phyloP scores from a whole-genome alignment of 2,888 invertebrate species.

The Torymus auratus region DNA sequence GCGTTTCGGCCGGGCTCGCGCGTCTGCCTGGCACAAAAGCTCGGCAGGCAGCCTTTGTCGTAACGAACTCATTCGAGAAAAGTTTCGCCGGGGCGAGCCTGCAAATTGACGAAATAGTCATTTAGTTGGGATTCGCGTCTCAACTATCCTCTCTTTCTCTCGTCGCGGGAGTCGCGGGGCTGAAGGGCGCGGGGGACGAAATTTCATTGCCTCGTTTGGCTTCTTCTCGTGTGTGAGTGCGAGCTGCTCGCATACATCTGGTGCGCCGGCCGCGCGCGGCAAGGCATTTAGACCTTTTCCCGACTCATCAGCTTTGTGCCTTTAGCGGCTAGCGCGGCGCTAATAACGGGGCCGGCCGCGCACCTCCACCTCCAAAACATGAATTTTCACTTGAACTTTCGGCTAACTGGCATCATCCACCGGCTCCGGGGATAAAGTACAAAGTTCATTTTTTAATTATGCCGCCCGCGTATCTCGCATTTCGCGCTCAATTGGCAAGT shows the following conservation, averaged over 20 bases:
- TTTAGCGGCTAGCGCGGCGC: slow-evolving; percentile 66
- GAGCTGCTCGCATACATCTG: slow-evolving; percentile 48
- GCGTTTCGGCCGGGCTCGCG: not conserved
- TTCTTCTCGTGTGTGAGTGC: slow-evolving; percentile 63
- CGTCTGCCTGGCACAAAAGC: not conserved
- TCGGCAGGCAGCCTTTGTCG: not conserved
- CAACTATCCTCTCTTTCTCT: slow-evolving; percentile 35
- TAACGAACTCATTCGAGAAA: slow-evolving; percentile 40
- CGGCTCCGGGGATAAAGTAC: slow-evolving; percentile 68
- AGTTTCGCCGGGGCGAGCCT: slow-evolving; percentile 20
- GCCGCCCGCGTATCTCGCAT: slow-evolving; percentile 39
- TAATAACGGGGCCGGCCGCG: slow-evolving; percentile 66
- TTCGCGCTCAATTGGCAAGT: slow-evolving; percentile 41
- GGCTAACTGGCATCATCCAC: slow-evolving; percentile 69
- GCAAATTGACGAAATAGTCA: slow-evolving; percentile 49
- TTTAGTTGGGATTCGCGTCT: slow-evolving; percentile 41
- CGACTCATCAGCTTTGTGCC: slow-evolving; percentile 76
- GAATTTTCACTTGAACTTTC: slow-evolving; percentile 76
- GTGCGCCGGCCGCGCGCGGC: slow-evolving; percentile 58
- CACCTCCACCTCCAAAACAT: slow-evolving; percentile 72
- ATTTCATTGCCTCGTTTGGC: slow-evolving; percentile 72
- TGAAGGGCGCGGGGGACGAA: slow-evolving; percentile 60
- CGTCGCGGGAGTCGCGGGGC: not conserved
- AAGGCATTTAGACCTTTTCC: slow-evolving; percentile 75
- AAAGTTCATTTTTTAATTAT: slow-evolving; percentile 75